phyloP scores from a whole-genome alignment of 1,140 invertebrate species.

The Neotoxoptera formosana region DNA sequence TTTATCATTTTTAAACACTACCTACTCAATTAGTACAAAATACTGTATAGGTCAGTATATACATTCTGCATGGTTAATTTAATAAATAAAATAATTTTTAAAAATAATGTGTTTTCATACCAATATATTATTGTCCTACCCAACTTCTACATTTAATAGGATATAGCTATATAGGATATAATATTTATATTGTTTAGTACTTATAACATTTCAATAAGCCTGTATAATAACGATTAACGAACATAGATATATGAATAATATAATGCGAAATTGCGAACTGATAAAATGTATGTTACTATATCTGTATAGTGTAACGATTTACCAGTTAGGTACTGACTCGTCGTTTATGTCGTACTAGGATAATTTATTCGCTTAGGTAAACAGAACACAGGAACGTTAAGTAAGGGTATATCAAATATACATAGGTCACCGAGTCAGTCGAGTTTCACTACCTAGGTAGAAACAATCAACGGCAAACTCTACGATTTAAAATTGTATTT shows the following conservation, averaged over 20 bases:
- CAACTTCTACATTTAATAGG: neutral
- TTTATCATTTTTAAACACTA: neutral
- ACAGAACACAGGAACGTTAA: neutral
- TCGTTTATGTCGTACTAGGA: neutral
- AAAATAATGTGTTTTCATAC: neutral
- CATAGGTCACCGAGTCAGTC: neutral
- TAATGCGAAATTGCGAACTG: neutral
- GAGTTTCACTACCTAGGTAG: neutral
- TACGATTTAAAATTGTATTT: neutral
- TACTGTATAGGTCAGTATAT: neutral
- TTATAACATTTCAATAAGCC: no score
- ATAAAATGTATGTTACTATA: neutral
- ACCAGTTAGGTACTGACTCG: neutral
- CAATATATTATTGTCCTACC: neutral
- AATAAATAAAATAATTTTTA: neutral
- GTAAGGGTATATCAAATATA: no score
- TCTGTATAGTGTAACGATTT: neutral
- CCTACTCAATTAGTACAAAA: neutral
- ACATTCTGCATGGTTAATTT: neutral
- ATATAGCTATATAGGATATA: no score
- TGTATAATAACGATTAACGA: no score
- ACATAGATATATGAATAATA: neutral
- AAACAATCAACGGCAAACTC: neutral
- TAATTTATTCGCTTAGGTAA: neutral
- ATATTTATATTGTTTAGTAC: no score